phyloP scores from a whole-genome alignment of 2,888 invertebrate genomes.

The Eumacrocentrus americanus region DNA sequence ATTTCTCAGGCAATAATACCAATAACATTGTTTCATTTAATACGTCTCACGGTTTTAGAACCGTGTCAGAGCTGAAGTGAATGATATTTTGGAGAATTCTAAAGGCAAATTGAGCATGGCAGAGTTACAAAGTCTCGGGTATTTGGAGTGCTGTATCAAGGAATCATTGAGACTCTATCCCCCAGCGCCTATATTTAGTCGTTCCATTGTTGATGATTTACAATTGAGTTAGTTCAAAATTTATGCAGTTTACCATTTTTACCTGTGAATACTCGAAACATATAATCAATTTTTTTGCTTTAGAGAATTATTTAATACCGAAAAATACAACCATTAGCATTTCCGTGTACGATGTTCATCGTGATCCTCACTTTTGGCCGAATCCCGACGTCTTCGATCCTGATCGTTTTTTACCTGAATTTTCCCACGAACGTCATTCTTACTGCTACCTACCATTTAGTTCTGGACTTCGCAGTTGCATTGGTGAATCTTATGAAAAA shows the following conservation, averaged over 20 bases:
- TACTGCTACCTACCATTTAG: conserved; percentile 71
- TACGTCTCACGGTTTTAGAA: conserved; percentile 36
- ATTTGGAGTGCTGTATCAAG: conserved; percentile 74
- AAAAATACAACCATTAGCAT: conserved; percentile 60
- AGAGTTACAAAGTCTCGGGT: conserved; percentile 69
- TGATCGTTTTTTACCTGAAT: conserved; percentile 70
- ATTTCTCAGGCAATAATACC: too few species aligned
- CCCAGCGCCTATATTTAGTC: conserved; percentile 71
- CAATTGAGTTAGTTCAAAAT: conserved; percentile 44
- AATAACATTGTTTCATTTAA: background rate
- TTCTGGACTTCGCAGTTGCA: conserved; percentile 73
- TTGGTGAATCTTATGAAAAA: conserved; percentile 62
- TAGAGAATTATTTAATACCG: conserved; percentile 63
- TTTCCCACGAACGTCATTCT: conserved; percentile 61
- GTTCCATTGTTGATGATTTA: conserved; percentile 66
- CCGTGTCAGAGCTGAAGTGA: conserved; percentile 44
- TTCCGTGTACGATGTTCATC: conserved; percentile 69
- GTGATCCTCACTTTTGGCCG: conserved; percentile 67
- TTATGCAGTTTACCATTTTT: background rate
- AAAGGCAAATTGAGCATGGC: conserved; percentile 63
- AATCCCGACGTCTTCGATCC: conserved; percentile 71
- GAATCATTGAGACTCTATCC: conserved; percentile 72
- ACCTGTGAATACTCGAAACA: background rate
- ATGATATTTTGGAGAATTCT: conserved; percentile 63
- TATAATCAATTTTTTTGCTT: background rate